Evolutionary conservation across 2,797 vertebrate genomes (phyloP), one percentile per base, ranked within the genome.

Genomic region (Manis javanica): DNA sequence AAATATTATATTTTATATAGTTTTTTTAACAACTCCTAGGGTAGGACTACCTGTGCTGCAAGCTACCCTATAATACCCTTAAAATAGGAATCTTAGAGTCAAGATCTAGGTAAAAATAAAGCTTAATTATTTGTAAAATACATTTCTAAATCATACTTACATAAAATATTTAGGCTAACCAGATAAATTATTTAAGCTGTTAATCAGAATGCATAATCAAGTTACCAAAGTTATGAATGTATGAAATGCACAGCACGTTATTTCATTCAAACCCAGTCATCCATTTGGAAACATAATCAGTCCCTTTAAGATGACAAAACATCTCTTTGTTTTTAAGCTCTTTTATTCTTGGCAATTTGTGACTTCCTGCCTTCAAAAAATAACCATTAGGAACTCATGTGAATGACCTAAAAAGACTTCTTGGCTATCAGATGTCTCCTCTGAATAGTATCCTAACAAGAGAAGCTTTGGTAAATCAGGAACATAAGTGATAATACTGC

Each of bases 271-370:
- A 87, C 79, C 23, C 24, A 31, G 51, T 72, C 46, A 79, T 87
- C 39, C 59, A 72, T 68, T 92, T 23, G 78, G 79, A 94, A 95
- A 39, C 72, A 96, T 23, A 88, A 89, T 49, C 24, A 83, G 53
- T 86, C 21, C 24, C 34, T 37, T 51, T 46, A 92, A 61, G 42
- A 77, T 91, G 23, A 93, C 86, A 97, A 90, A 59, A 83, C 4
- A 74, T 1, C 19, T 84, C n/a, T 90, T 24, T 72, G 46, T 74
- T 90, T 90, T 92, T 49, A 84, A 86, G 34, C 53, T 90, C 13
- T 66, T 92, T 94, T 91, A 91, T 92, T 94, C 93, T 75, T n/a
- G 72, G 42, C 23, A 94, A 79, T 86, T 90, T 91, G n/a, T 93
- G 46, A 84, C 21, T 92, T 95, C 82, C 63, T 79, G n/a, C 34